phyloP scores from a whole-genome alignment of 2,113 vertebrate genomes.

The Paraplagusia blochii region DNA sequence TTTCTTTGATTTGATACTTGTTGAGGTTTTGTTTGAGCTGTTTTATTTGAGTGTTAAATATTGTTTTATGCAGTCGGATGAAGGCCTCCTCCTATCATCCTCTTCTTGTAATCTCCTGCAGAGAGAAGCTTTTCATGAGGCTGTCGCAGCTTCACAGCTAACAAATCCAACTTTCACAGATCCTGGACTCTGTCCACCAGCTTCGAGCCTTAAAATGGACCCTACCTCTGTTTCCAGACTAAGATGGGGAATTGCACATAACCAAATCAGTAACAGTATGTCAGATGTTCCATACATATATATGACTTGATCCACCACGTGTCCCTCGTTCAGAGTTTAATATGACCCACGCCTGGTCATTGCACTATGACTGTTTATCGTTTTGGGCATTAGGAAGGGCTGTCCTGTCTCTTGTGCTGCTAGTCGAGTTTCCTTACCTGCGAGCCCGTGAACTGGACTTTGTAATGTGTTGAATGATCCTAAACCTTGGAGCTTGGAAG shows the following conservation, averaged over 20 bases:
- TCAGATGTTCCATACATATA: slow-evolving; percentile 28
- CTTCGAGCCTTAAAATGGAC: slow-evolving; percentile 80
- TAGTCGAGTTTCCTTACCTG: slow-evolving; percentile 1
- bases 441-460: slow-evolving; percentile 57
- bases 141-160: slow-evolving; percentile 51
- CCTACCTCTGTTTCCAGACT: slow-evolving; percentile 63
- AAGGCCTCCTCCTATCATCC: slow-evolving; percentile 26
- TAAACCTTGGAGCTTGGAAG: slow-evolving; percentile 58
- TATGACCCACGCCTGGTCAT: slow-evolving; percentile 59
- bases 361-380: slow-evolving; percentile 43
- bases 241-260: slow-evolving; percentile 50
- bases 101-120: slow-evolving; percentile 37
- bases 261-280: slow-evolving; percentile 29
- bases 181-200: slow-evolving; percentile 68
- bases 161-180: slow-evolving; percentile 52
- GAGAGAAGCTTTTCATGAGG: slow-evolving; percentile 63
- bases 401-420: too few species aligned
- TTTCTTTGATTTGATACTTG: slow-evolving; percentile 74
- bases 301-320: slow-evolving; percentile 46
- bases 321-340: slow-evolving; percentile 27
- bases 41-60: slow-evolving; percentile 52
- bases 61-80: slow-evolving; percentile 64
- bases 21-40: slow-evolving; percentile 21
- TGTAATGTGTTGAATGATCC: slow-evolving; percentile 52
- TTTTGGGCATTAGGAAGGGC: not conserved